Percentiles rank a stretch among this genome's conserved stretches.
These are phyloP conservation scores for Drosophila atroscutellata DNA, from an alignment of 2,888 invertebrate genomes.

Conservation along the genomic window DNA sequence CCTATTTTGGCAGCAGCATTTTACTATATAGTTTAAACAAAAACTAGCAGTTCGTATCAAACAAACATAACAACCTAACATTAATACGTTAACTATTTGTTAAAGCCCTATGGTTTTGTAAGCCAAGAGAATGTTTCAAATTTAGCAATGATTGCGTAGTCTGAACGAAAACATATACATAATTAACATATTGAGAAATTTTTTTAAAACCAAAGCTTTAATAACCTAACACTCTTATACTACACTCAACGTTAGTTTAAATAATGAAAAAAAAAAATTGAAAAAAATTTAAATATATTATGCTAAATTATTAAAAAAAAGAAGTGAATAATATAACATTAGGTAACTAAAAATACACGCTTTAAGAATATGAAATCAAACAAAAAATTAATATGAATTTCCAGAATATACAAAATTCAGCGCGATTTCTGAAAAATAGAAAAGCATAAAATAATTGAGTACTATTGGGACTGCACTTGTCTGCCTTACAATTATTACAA, in stretches of 20 bases:
- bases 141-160: slow-evolving; percentile 61
- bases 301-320: slow-evolving; percentile 38
- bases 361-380: slow-evolving; percentile 33
- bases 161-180: slow-evolving; percentile 71
- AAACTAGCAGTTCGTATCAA: slow-evolving; percentile 38
- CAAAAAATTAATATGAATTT: slow-evolving; percentile 29
- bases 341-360: slow-evolving; percentile 48
- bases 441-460: slow-evolving; percentile 24
- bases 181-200: slow-evolving; percentile 64
- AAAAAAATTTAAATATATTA: slow-evolving; percentile 47
- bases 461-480: slow-evolving; percentile 73
- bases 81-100: slow-evolving; percentile 62
- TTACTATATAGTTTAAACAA: slow-evolving; percentile 63
- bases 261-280: slow-evolving; percentile 8
- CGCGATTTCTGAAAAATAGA: slow-evolving; percentile 18
- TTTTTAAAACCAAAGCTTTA: slow-evolving; percentile 73
- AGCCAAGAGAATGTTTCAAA: slow-evolving; percentile 42
- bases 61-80: slow-evolving; percentile 42
- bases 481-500: slow-evolving; percentile 64
- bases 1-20: slow-evolving; percentile 67
- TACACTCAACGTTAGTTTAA: slow-evolving; percentile 63
- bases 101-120: slow-evolving; percentile 47
- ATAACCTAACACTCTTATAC: slow-evolving; percentile 68
- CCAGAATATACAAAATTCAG: slow-evolving; percentile 22
- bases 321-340: slow-evolving; percentile 27